phyloP scores from a whole-genome alignment of 2,888 invertebrate species.

The Eupithecia insigniata region DNA sequence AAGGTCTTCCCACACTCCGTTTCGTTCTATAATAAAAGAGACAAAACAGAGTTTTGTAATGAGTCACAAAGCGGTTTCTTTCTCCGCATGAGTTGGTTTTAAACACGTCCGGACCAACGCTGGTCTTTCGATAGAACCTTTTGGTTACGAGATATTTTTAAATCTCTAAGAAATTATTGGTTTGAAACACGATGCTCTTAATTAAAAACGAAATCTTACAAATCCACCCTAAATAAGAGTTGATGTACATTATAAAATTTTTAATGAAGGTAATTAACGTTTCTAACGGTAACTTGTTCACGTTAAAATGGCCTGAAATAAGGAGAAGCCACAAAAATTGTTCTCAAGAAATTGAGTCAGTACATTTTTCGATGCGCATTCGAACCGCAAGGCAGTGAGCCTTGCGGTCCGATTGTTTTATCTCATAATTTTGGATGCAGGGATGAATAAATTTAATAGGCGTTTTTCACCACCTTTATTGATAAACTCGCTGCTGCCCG shows the following conservation, averaged over 20 bases:
- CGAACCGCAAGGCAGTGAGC: too few relatives aligned
- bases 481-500: too few relatives aligned
- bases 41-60: not conserved
- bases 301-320: not conserved
- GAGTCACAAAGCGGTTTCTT: not conserved
- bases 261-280: conserved; percentile 4
- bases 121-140: not conserved
- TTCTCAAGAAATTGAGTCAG: conserved; percentile 3
- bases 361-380: too few relatives aligned
- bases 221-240: not conserved
- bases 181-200: too few relatives aligned
- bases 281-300: not conserved
- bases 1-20: too few relatives aligned
- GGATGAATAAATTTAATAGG: too few relatives aligned
- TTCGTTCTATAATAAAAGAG: too few relatives aligned
- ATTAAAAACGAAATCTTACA: not conserved
- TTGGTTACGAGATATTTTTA: not conserved
- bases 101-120: not conserved
- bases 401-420: too few relatives aligned
- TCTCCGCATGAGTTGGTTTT: not conserved
- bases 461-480: too few relatives aligned
- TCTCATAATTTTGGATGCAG: too few relatives aligned
- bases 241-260: not conserved
- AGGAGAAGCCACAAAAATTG: not conserved
- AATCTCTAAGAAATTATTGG: not conserved